Percentiles rank a stretch among this genome's conserved stretches.
These are phyloP conservation scores for Myiopsitta monachus DNA, from an alignment of 2,113 vertebrate species.

Conservation along the genomic window DNA sequence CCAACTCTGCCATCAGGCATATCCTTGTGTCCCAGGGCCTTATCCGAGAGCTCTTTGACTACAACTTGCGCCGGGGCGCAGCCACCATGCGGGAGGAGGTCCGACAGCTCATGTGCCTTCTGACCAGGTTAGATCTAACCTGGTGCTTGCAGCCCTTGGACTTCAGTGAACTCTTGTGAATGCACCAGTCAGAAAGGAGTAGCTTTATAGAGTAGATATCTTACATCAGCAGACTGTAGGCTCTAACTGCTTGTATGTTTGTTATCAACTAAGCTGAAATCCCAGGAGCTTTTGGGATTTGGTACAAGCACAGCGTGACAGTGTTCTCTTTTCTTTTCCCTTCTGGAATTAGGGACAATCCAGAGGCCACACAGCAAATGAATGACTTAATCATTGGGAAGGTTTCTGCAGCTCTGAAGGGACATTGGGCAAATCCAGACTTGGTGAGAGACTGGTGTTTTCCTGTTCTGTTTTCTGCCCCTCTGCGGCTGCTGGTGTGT, in stretches of 20 bases:
- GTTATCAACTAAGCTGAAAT: background rate
- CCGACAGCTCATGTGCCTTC: constrained; percentile 96
- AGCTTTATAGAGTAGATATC: background rate
- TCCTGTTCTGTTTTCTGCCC: background rate
- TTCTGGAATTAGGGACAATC: constrained; percentile 85
- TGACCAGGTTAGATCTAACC: constrained; percentile 83
- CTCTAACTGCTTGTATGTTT: background rate
- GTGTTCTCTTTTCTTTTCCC: background rate
- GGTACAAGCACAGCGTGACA: background rate
- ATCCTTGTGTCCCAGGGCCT: constrained; percentile 97
- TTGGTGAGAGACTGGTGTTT: constrained; percentile 78
- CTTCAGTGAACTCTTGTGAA: rapidly evolving
- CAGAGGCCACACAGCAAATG: constrained; percentile 98
- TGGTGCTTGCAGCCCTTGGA: background rate
- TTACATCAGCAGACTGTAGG: background rate
- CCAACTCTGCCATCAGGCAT: constrained; percentile 92
- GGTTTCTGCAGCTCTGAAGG: constrained; percentile 94
- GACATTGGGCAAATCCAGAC: constrained; percentile 98
- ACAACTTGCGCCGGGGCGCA: constrained; percentile 90
- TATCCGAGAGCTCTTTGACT: constrained; percentile 95
- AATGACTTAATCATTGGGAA: constrained; percentile 96
- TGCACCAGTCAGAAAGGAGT: rapidly evolving
- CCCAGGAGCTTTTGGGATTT: background rate
- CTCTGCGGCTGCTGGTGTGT: background rate
- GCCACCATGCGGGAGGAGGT: constrained; percentile 94